These are phyloP conservation scores for Netelia virgata DNA, from an alignment of 2,888 invertebrate species.

Conservation along the genomic window DNA sequence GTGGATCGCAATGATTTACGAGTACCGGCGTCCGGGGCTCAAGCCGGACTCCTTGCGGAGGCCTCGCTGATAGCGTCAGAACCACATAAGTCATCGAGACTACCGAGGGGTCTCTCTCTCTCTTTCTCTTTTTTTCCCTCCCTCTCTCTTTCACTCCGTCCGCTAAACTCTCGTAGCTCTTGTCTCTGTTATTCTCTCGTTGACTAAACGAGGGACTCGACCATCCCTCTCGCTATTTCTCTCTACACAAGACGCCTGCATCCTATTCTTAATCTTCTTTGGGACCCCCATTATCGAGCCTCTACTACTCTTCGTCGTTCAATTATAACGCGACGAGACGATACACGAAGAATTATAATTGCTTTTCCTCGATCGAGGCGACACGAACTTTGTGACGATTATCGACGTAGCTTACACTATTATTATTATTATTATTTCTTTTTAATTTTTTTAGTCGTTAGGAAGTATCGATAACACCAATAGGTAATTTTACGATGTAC, in stretches of 20 bases:
- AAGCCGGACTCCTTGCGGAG: slow-evolving; percentile 82
- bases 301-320: slow-evolving; percentile 74
- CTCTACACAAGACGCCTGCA: slow-evolving; percentile 67
- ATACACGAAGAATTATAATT: slow-evolving; percentile 82
- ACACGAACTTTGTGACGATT: slow-evolving; percentile 62
- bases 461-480: too few relatives aligned
- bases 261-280: slow-evolving; percentile 84
- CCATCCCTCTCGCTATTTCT: slow-evolving; percentile 53
- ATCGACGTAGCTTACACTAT: slow-evolving; percentile 42
- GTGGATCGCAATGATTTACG: slow-evolving; percentile 84
- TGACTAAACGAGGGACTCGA: slow-evolving; percentile 46
- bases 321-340: slow-evolving; percentile 81
- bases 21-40: slow-evolving; percentile 82
- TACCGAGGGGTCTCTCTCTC: slow-evolving; percentile 79
- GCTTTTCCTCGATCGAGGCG: slow-evolving; percentile 74
- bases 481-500: too few relatives aligned
- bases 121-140: slow-evolving; percentile 49
- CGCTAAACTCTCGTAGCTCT: slow-evolving; percentile 46
- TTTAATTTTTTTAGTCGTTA: not conserved
- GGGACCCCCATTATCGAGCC: slow-evolving; percentile 82
- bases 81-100: slow-evolving; percentile 85
- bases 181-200: slow-evolving; percentile 65
- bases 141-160: slow-evolving; percentile 55
- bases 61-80: slow-evolving; percentile 84
- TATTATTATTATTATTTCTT: not conserved